Conservation (phyloP, 2,113 vertebrate genomes). For the Rostratula benghalensis region DNA sequence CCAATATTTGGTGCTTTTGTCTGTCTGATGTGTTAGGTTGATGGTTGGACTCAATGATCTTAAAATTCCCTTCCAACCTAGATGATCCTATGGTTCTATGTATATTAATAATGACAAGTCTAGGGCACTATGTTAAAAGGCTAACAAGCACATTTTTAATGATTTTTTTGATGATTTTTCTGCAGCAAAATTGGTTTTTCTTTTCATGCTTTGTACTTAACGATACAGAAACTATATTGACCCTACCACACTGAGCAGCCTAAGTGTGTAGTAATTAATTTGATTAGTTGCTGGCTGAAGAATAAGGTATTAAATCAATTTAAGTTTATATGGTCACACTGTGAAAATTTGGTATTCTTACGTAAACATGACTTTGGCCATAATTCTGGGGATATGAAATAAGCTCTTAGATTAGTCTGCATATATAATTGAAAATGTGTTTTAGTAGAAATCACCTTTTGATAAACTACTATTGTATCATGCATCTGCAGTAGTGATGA, state of each 20-base stretch:
- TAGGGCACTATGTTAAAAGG: neutral
- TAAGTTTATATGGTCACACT: neutral
- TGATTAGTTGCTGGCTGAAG: neutral
- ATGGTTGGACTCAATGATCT: too few relatives aligned
- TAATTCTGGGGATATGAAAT: neutral
- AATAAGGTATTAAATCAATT: fast-evolving
- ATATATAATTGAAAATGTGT: fast-evolving
- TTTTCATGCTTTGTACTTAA: neutral
- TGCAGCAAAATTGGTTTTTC: neutral
- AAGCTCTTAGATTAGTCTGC: neutral
- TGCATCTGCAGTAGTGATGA: neutral
- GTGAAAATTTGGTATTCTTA: neutral
- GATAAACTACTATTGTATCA: fast-evolving
- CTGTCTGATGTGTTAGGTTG: neutral
- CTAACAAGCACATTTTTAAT: neutral
- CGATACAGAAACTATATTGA: neutral
- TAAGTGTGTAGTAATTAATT: too few relatives aligned
- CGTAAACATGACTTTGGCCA: fast-evolving
- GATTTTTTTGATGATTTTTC: neutral
- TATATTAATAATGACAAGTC: neutral
- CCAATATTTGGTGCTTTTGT: neutral
- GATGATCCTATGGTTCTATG: too few relatives aligned
- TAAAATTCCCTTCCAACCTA: too few relatives aligned
- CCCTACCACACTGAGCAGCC: neutral
- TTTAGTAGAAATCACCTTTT: neutral